A percentile compares a stretch with the other conserved stretches of the same genome.
Evolutionary conservation across 1,140 invertebrate species (phyloP).

Genomic region (Papilio machaon): DNA sequence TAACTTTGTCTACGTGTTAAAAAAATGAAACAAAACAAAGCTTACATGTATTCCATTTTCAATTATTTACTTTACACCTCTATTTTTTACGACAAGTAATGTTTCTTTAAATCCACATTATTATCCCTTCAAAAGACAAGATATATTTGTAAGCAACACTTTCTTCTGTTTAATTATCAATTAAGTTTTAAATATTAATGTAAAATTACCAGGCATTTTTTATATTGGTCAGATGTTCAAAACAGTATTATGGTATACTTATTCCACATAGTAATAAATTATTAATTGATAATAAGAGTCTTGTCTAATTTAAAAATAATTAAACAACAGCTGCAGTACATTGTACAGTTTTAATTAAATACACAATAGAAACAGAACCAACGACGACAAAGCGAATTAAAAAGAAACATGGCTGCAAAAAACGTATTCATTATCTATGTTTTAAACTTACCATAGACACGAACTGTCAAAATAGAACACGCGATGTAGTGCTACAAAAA

Average conservation of each 20-base stretch:
- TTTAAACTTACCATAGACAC: slow-evolving; percentile 33
- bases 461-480: slow-evolving; percentile 33
- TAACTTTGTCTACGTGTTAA: not conserved
- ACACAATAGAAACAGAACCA: not conserved
- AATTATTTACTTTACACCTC: too few relatives aligned
- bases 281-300: not conserved
- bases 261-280: not conserved
- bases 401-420: slow-evolving; percentile 24
- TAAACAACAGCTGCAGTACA: not conserved
- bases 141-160: too few relatives aligned
- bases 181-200: too few relatives aligned
- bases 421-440: slow-evolving; percentile 19
- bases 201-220: too few relatives aligned
- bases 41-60: too few relatives aligned
- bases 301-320: slow-evolving; percentile 1
- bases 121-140: too few relatives aligned
- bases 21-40: too few relatives aligned
- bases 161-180: too few relatives aligned
- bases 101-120: too few relatives aligned
- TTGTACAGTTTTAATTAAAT: not conserved
- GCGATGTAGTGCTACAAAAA: slow-evolving; percentile 12
- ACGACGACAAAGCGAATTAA: slow-evolving; percentile 13
- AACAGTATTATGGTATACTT: too few relatives aligned
- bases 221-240: too few relatives aligned
- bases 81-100: too few relatives aligned